A percentile compares a stretch with the other conserved stretches of the same genome.
Evolutionary conservation across 1,140 invertebrate species (phyloP).

Genomic region (Eufriesea mexicana): DNA sequence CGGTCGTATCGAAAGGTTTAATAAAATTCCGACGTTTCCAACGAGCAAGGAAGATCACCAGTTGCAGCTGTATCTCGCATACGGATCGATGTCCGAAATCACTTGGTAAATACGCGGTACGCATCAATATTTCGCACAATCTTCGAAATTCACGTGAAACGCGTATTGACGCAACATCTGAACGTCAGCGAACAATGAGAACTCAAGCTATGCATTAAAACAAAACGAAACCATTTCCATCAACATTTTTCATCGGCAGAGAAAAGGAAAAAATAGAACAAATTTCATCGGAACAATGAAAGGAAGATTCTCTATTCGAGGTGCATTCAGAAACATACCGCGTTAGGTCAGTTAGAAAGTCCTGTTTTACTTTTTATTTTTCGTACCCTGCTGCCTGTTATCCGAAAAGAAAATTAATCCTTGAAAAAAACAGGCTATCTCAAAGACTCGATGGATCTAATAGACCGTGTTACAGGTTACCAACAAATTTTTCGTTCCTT

Average conservation of each 20-base stretch:
- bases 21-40: neutral
- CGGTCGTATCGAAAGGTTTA: neutral
- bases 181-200: slow-evolving; percentile 18
- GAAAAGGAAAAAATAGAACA: neutral
- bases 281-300: slow-evolving; percentile 28
- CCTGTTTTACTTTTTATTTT: neutral
- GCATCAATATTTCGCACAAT: neutral
- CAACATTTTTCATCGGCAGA: slow-evolving; percentile 7
- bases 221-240: slow-evolving; percentile 15
- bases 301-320: slow-evolving; percentile 2
- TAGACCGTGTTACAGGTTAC: too few relatives aligned
- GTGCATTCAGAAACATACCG: neutral
- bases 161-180: slow-evolving; percentile 7
- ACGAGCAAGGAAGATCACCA: neutral
- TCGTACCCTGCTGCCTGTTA: neutral
- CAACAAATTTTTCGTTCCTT: too few relatives aligned
- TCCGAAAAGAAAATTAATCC: neutral
- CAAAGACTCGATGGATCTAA: neutral
- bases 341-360: slow-evolving; percentile 7
- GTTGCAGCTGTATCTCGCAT: neutral
- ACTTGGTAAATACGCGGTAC: neutral
- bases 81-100: neutral
- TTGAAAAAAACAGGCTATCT: neutral
- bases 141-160: slow-evolving; percentile 20
- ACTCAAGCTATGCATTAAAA: slow-evolving; percentile 24